phyloP scores from a whole-genome alignment of 2,888 invertebrate genomes.

The Steinernema scapterisci region DNA sequence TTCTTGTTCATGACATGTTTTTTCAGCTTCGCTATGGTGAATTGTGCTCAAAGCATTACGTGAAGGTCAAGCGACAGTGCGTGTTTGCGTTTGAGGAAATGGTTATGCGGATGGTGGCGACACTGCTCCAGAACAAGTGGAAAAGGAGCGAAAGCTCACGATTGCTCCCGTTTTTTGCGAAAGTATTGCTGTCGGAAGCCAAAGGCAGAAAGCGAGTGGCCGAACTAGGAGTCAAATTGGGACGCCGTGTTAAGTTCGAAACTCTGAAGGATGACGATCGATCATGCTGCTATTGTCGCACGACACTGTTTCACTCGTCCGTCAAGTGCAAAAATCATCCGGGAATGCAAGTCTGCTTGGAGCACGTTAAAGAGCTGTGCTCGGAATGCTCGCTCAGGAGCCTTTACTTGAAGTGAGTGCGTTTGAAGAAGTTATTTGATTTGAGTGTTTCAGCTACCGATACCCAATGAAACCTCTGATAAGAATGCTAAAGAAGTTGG shows the following conservation, averaged over 20 bases:
- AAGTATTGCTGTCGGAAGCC: background rate
- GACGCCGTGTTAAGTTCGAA: constrained; percentile 41
- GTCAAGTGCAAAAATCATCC: constrained; percentile 81
- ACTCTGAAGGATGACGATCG: constrained; percentile 41
- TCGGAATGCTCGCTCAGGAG: constrained; percentile 72
- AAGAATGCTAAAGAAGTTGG: constrained; percentile 83
- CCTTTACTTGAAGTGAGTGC: too few relatives aligned
- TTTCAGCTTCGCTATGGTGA: constrained; percentile 84
- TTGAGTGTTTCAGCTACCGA: constrained; percentile 74
- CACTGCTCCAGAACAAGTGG: background rate
- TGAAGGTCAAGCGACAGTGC: constrained; percentile 86
- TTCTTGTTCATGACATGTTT: background rate
- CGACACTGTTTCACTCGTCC: constrained; percentile 94
- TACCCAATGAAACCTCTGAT: constrained; percentile 93
- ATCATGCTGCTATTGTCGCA: constrained; percentile 80
- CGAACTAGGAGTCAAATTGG: constrained; percentile 36
- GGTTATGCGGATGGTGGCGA: constrained; percentile 70
- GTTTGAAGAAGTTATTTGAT: too few relatives aligned
- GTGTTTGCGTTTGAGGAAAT: constrained; percentile 99
- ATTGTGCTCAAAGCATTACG: constrained; percentile 91
- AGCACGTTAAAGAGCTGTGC: constrained; percentile 84
- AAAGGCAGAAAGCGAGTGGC: background rate
- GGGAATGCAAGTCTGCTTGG: constrained; percentile 78
- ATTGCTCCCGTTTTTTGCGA: background rate
- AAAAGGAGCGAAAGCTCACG: background rate